phyloP scores from a whole-genome alignment of 2,797 vertebrate species.

The Chelmon rostratus region DNA sequence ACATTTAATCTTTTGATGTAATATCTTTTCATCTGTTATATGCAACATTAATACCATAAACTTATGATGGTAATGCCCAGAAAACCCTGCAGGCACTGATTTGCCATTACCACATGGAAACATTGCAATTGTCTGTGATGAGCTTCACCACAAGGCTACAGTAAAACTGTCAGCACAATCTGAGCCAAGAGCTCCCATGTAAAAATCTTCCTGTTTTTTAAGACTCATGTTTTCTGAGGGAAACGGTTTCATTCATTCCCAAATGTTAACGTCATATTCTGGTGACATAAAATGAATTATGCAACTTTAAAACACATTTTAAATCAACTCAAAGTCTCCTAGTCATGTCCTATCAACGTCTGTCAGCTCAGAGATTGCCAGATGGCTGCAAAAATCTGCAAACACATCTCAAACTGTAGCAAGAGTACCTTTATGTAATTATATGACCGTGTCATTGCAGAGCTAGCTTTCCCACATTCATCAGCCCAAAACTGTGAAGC shows the following conservation, averaged over 20 bases:
- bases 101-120: conserved; percentile 43
- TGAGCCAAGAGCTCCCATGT: not conserved
- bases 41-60: conserved; percentile 3
- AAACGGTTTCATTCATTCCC: conserved; percentile 4
- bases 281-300: not conserved
- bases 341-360: not conserved
- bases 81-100: conserved; percentile 4
- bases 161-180: conserved; percentile 30
- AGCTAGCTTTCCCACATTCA: conserved; percentile 52
- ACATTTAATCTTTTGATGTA: not conserved
- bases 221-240: fast-evolving
- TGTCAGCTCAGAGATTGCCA: conserved; percentile 23
- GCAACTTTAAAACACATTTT: not conserved
- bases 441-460: conserved; percentile 16
- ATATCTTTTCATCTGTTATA: not conserved
- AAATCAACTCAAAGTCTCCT: conserved; percentile 7
- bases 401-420: conserved; percentile 32
- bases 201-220: conserved; percentile 22
- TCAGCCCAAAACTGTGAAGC: conserved; percentile 32
- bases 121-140: conserved; percentile 34
- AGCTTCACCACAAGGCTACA: conserved; percentile 15
- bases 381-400: conserved; percentile 26
- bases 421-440: conserved; percentile 32
- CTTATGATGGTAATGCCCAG: not conserved
- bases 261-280: not conserved